phyloP scores from a whole-genome alignment of 2,113 vertebrate species.

The Hypanus sabinus region DNA sequence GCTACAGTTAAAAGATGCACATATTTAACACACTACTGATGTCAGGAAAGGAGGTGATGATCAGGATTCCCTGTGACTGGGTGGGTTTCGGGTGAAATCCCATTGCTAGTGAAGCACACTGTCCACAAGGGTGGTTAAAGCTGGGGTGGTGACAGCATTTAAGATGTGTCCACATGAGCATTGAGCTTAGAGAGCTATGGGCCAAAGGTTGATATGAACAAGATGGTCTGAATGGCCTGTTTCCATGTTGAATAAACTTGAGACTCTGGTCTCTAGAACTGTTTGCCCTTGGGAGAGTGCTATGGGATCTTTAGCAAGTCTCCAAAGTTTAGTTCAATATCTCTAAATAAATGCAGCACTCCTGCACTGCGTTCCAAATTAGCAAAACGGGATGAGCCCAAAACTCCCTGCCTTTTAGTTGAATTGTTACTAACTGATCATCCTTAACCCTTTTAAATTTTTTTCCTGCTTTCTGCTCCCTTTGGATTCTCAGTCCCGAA shows the following conservation, averaged over 20 bases:
- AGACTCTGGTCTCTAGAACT: neutral
- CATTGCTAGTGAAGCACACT: no score
- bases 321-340: neutral
- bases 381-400: neutral
- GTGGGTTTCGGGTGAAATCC: no score
- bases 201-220: no score
- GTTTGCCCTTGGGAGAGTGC: neutral
- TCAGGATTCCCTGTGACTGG: no score
- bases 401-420: neutral
- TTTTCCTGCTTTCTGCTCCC: neutral
- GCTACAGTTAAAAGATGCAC: no score
- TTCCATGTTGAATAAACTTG: no score
- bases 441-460: neutral
- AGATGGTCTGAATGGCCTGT: no score
- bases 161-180: no score
- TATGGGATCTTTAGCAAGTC: neutral
- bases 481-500: neutral
- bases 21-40: neutral
- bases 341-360: neutral
- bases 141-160: no score
- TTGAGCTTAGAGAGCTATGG: no score
- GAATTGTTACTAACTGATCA: neutral
- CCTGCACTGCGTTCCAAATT: neutral
- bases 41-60: no score
- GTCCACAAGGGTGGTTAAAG: no score